A percentile compares a stretch with the other conserved stretches of the same genome.
Conservation (phyloP, 1,140 invertebrate species). For the Drosophila grimshawi region DNA sequence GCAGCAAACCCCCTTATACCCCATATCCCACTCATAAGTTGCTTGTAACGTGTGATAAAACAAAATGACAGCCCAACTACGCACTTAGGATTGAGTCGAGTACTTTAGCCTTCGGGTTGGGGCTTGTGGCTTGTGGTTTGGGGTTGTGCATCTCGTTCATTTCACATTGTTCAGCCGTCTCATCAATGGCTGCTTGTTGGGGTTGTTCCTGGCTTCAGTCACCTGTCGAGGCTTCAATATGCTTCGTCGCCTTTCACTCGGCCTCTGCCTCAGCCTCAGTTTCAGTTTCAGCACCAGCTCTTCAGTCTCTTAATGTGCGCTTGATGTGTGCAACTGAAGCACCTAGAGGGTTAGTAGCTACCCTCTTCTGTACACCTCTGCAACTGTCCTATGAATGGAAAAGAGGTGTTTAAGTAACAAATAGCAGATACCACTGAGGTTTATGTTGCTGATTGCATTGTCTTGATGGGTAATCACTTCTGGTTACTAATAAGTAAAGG, state of each 20-base stretch:
- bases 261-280: neutral
- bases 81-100: conserved; percentile 24
- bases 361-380: neutral
- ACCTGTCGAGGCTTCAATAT: conserved; percentile 53
- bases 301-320: conserved; percentile 43
- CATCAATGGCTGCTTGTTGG: conserved; percentile 34
- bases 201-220: conserved; percentile 27
- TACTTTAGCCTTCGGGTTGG: conserved; percentile 8
- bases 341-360: conserved; percentile 29
- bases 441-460: conserved; percentile 29
- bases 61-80: conserved; percentile 22
- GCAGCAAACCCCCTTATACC: conserved; percentile 6
- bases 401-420: conserved; percentile 57
- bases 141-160: neutral
- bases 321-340: conserved; percentile 28
- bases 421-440: conserved; percentile 52
- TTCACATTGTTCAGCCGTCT: conserved; percentile 36
- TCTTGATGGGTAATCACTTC: conserved; percentile 7
- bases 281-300: neutral
- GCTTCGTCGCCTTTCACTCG: conserved; percentile 44
- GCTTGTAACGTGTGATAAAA: conserved; percentile 16
- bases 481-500: conserved; percentile 1
- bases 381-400: conserved; percentile 29
- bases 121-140: neutral
- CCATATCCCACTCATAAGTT: neutral